Base-by-base conservation (phyloP, 2,797 vertebrate genomes). In the Parauchenoglanis ngamensis region DNA sequence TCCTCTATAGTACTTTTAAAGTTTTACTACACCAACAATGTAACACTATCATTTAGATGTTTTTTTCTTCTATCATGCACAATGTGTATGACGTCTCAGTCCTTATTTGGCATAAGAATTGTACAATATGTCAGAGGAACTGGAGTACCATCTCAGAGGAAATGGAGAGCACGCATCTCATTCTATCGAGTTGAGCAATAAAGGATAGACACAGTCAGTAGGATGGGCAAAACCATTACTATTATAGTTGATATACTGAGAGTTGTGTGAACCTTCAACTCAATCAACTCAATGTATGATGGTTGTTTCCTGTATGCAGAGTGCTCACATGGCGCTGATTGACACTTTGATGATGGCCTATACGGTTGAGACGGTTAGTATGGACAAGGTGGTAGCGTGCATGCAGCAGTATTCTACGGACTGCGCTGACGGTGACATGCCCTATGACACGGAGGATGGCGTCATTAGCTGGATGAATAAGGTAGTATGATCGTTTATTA, bases 301-400 rank as follows among this genome's bases (percentile, higher is more conserved):
- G 25, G 59, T 76, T 65, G 21, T 87, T 89, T 88, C 89, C 12
- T 25, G 75, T 89, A 88, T 92, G 49, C 92, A 99, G 98, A 97
- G 96, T 19, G 96, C 98, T 83, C 98, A 99, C 92, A 90, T 99
- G 95, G 98, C 98, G 28, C 96, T 99, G 97, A 97, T 98, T 0
- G 98, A 99, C 93, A 96, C 97, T 0, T 93, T 99, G 73, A 99
- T 99, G 98, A 98, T 98, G 97, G 98, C 97, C 0, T 98, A 98
- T 85, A 97, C 98, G 0, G 96, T 97, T 88, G 98, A 99, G 94
- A 97, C 96, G 90, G 93, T 99, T 94, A 99, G 95, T 19, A 92
- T 95, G 56, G 97, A 98, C 91, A 99, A 98, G 87, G 97, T 99
- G 89, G 95, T 97, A 80, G 91, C 95, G 0, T 98, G 97, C 85